These are phyloP conservation scores for Heliconius charithonia DNA, from an alignment of 2,888 invertebrate genomes.

Conservation along the genomic window DNA sequence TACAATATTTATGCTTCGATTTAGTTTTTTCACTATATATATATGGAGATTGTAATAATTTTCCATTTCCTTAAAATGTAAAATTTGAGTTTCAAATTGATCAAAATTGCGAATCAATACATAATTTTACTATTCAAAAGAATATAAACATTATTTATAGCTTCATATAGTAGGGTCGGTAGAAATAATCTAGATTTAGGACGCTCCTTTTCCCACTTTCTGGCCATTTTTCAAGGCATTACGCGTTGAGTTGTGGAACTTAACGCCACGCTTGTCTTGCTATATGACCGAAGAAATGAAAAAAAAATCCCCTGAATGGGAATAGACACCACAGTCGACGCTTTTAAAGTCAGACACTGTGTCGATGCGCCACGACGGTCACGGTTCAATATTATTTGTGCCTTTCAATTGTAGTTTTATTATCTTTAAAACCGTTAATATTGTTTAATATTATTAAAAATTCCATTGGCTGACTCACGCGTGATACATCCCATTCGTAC, in stretches of 20 bases:
- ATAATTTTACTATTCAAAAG: neutral
- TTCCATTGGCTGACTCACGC: constrained; percentile 27
- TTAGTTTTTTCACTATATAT: neutral
- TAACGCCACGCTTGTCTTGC: neutral
- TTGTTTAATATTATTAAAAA: constrained; percentile 15
- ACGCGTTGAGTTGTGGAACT: neutral
- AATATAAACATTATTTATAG: neutral
- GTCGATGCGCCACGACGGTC: neutral
- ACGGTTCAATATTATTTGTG: neutral
- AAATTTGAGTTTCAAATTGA: neutral
- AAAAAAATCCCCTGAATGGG: neutral
- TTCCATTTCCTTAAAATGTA: neutral
- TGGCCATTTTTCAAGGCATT: too few species aligned
- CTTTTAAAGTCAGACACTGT: neutral
- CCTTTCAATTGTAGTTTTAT: neutral
- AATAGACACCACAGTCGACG: neutral
- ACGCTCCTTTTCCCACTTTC: too few species aligned
- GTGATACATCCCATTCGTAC: constrained; percentile 33
- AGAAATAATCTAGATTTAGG: too few species aligned
- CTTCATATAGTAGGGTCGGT: neutral
- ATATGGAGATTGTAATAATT: constrained; percentile 1
- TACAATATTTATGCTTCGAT: neutral
- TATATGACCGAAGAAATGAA: neutral
- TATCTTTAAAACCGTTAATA: neutral
- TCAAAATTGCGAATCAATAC: neutral